phyloP scores from a whole-genome alignment of 2,113 vertebrate species.

The Oryzias curvinotus region DNA sequence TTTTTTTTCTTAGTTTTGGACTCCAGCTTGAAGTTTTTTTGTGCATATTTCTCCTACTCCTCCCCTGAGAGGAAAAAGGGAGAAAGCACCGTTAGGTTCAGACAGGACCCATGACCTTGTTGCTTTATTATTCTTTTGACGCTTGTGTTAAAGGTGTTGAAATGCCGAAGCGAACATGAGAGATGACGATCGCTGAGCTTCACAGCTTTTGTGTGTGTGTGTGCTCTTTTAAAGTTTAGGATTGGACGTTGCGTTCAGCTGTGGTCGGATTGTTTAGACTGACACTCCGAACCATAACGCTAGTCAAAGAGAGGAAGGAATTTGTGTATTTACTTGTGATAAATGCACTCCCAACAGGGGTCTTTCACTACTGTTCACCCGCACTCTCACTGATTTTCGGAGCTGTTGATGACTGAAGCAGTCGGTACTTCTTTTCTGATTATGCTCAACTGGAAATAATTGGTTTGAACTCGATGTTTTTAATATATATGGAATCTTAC shows the following conservation, averaged over 20 bases:
- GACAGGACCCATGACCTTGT: conserved; percentile 79
- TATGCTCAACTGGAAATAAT: neutral
- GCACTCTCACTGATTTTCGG: conserved; percentile 17
- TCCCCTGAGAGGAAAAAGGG: conserved; percentile 76
- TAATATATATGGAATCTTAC: neutral
- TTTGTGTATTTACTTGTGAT: conserved; percentile 74
- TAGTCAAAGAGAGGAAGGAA: conserved; percentile 76
- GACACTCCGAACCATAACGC: conserved; percentile 81
- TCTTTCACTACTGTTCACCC: conserved; percentile 48
- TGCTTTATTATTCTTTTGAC: conserved; percentile 84
- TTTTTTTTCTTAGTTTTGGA: conserved; percentile 61
- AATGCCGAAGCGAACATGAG: conserved; percentile 86
- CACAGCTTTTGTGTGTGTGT: conserved; percentile 28
- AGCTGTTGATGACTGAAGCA: conserved; percentile 13
- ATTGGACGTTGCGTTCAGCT: conserved; percentile 79
- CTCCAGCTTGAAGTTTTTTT: conserved; percentile 45
- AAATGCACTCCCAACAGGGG: conserved; percentile 73
- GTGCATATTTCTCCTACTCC: conserved; percentile 75
- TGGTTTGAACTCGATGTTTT: neutral
- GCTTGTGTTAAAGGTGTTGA: conserved; percentile 81
- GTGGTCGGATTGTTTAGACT: conserved; percentile 86
- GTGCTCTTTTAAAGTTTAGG: conserved; percentile 49
- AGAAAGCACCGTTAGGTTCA: conserved; percentile 81
- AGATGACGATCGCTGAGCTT: conserved; percentile 78
- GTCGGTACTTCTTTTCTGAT: conserved; percentile 2